A percentile compares a stretch with the other conserved stretches of the same genome.
Evolutionary conservation across 2,888 invertebrate species (phyloP).

Genomic region (Notodonta ziczac): DNA sequence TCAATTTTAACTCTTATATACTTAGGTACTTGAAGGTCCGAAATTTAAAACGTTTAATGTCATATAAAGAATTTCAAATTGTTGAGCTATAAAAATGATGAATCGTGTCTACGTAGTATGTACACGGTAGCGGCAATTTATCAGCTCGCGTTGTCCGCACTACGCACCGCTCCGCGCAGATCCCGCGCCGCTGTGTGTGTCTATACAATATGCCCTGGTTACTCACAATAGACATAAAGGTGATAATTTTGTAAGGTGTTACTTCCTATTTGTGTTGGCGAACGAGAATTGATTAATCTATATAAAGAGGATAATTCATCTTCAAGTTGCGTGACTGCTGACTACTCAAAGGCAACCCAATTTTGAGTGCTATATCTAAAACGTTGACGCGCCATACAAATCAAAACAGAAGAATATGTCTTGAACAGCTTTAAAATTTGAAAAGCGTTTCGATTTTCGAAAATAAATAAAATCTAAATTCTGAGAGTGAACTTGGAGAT

Average conservation of each 20-base stretch:
- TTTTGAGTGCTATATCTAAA: too few species aligned
- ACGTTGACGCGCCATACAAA: too few species aligned
- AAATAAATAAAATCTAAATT: too few species aligned
- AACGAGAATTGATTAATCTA: not conserved
- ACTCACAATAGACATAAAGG: constrained; percentile 22
- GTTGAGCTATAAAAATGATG: constrained; percentile 37
- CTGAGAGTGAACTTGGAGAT: too few species aligned
- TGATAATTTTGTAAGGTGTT: not conserved
- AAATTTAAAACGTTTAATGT: constrained; percentile 1
- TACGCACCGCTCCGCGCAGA: constrained; percentile 13
- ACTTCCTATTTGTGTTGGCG: not conserved
- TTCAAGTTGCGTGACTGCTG: too few species aligned
- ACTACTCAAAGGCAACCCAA: too few species aligned
- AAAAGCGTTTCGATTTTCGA: too few species aligned
- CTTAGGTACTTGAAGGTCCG: too few species aligned
- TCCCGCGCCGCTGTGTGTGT: not conserved
- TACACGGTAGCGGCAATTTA: constrained; percentile 35
- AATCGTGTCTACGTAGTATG: constrained; percentile 35
- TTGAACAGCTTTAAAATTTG: too few species aligned
- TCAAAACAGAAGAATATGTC: too few species aligned
- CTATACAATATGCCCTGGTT: constrained; percentile 10
- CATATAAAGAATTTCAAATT: constrained; percentile 29
- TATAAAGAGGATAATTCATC: too few species aligned
- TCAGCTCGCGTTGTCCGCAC: constrained; percentile 28
- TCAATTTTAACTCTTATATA: too few species aligned